Evolutionary conservation across 2,113 vertebrate genomes (phyloP).

Genomic region (Sinocyclocheilus maitianheensis): DNA sequence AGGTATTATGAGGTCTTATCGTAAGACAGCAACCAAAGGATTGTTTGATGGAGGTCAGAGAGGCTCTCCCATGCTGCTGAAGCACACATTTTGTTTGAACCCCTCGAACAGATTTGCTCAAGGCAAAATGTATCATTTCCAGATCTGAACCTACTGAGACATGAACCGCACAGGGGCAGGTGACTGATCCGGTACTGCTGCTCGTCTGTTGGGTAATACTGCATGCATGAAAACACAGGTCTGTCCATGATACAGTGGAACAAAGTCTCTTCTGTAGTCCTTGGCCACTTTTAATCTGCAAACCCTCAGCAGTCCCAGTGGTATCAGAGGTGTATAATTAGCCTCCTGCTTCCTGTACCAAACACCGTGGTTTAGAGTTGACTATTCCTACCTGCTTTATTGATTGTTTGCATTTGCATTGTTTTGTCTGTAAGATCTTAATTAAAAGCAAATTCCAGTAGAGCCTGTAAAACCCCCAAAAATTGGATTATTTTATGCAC

Average conservation of each 20-base stretch:
- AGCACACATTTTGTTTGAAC: conserved; percentile 63
- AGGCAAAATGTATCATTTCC: conserved; percentile 82
- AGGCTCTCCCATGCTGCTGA: conserved; percentile 69
- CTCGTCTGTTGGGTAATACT: conserved; percentile 78
- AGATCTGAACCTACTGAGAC: conserved; percentile 75
- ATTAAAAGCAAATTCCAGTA: neutral
- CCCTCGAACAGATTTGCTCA: conserved; percentile 70
- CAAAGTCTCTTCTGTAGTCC: conserved; percentile 67
- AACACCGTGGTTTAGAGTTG: conserved; percentile 54
- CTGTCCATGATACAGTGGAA: conserved; percentile 69
- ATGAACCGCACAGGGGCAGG: conserved; percentile 70
- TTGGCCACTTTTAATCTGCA: conserved; percentile 70
- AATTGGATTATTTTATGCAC: too few relatives aligned
- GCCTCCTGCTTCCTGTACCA: conserved; percentile 72
- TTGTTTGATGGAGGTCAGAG: conserved; percentile 81
- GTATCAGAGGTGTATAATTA: conserved; percentile 74
- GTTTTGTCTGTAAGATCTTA: neutral
- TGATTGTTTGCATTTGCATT: neutral
- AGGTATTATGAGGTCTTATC: conserved; percentile 69
- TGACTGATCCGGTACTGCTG: conserved; percentile 75
- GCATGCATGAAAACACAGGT: conserved; percentile 80
- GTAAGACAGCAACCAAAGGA: conserved; percentile 65
- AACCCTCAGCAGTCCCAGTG: conserved; percentile 68
- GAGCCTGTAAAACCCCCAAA: neutral
- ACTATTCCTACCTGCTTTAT: neutral